Percentiles rank a stretch among this genome's conserved stretches.
phyloP scores from a whole-genome alignment of 2,888 invertebrate genomes.

The Ctenicera cuprea region DNA sequence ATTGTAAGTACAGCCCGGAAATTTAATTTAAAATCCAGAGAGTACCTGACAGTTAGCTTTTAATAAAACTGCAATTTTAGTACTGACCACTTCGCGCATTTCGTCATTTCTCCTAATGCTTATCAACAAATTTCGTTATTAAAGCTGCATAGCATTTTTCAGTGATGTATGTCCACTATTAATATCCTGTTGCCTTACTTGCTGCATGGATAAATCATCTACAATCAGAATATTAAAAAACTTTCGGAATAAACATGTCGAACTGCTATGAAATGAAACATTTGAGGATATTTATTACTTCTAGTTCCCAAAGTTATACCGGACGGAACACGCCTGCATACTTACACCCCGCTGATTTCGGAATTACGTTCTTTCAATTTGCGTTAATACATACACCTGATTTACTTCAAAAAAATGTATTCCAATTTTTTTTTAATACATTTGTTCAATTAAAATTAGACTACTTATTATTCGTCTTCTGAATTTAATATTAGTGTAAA shows the following conservation, averaged over 20 bases:
- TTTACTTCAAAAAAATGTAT: no score
- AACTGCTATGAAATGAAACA: conserved; percentile 52
- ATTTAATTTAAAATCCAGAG: conserved; percentile 12
- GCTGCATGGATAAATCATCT: conserved; percentile 48
- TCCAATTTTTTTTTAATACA: no score
- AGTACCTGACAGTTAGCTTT: not conserved
- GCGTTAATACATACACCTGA: no score
- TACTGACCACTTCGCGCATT: not conserved
- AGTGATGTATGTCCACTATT: conserved; percentile 46
- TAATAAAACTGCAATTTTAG: not conserved
- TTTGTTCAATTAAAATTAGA: conserved; percentile 17
- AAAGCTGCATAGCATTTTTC: conserved; percentile 29
- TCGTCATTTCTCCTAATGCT: not conserved
- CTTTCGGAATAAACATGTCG: conserved; percentile 55
- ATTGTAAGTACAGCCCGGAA: not conserved
- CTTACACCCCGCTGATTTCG: not conserved
- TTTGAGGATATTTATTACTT: conserved; percentile 51
- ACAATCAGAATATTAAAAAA: conserved; percentile 55
- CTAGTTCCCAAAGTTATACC: conserved; percentile 30
- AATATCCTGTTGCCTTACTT: conserved; percentile 50
- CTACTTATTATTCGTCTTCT: no score
- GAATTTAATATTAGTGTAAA: not conserved
- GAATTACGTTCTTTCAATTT: not conserved
- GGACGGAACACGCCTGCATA: conserved; percentile 15
- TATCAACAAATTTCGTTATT: conserved; percentile 21